Conservation (phyloP, 2,888 invertebrate species). For the Cerceris rybyensis region DNA sequence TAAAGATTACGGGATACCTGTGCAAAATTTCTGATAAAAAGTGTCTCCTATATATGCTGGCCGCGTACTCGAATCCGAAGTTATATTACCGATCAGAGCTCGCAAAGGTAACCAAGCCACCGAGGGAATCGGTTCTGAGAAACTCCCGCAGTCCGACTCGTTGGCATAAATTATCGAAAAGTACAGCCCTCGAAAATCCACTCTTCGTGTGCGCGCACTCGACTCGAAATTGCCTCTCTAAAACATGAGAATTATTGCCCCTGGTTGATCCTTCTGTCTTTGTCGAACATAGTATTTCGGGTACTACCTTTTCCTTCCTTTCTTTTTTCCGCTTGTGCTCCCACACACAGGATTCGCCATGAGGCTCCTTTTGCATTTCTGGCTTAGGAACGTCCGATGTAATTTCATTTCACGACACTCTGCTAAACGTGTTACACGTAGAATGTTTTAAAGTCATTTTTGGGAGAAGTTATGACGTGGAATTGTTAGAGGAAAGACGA, state of each 20-base stretch:
- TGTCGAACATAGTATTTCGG: constrained; percentile 18
- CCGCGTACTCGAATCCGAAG: constrained; percentile 42
- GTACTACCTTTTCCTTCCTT: constrained; percentile 3
- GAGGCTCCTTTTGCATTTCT: constrained; percentile 7
- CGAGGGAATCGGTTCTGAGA: constrained; percentile 53
- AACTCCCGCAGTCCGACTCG: constrained; percentile 44
- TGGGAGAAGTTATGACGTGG: background rate
- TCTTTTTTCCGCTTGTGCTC: constrained; percentile 23
- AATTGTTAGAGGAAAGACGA: background rate
- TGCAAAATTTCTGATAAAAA: constrained; percentile 31
- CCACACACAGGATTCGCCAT: constrained; percentile 18
- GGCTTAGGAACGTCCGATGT: constrained; percentile 14
- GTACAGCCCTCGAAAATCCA: constrained; percentile 62
- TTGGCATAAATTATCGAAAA: constrained; percentile 68
- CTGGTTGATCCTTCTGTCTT: constrained; percentile 30
- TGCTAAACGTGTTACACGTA: constrained; percentile 12
- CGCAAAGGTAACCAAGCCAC: constrained; percentile 6
- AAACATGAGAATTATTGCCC: constrained; percentile 66
- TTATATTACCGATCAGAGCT: constrained; percentile 39
- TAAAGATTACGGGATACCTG: constrained; percentile 2
- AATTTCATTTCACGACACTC: constrained; percentile 36
- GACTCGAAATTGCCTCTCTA: constrained; percentile 61
- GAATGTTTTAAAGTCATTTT: background rate
- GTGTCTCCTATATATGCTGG: constrained; percentile 27
- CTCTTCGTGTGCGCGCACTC: constrained; percentile 50